A percentile compares a stretch with the other conserved stretches of the same genome.
phyloP scores from a whole-genome alignment of 2,888 invertebrate genomes.

The Colostygia pectinataria region DNA sequence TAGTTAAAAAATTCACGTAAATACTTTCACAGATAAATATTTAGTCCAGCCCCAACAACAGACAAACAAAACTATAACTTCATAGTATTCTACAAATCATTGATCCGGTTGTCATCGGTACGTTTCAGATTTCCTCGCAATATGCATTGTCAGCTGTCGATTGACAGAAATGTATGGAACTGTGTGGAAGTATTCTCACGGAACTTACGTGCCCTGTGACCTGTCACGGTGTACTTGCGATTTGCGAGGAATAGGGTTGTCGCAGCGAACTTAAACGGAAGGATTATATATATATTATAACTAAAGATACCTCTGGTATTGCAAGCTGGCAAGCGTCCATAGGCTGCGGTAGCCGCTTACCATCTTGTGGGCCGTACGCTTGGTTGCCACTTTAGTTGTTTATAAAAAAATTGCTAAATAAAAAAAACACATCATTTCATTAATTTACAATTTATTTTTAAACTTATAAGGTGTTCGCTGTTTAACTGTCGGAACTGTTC shows the following conservation, averaged over 20 bases:
- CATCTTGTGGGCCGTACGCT: no score
- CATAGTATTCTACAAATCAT: conserved; percentile 15
- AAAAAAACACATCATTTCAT: no score
- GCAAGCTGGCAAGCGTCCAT: no score
- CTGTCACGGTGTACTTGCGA: conserved; percentile 27
- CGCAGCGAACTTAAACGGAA: conserved; percentile 1
- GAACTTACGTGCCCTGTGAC: conserved; percentile 53
- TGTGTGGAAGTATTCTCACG: conserved; percentile 57
- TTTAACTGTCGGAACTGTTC: no score
- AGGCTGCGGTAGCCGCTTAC: no score
- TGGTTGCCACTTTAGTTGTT: no score
- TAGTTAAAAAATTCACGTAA: no score
- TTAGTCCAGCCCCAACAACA: conserved; percentile 10
- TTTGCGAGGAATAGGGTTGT: conserved; percentile 26
- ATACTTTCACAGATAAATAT: conserved; percentile 1
- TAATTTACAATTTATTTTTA: no score
- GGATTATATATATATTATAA: no score
- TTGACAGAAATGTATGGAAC: conserved; percentile 23
- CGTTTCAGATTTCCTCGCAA: conserved; percentile 29
- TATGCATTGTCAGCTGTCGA: conserved; percentile 45
- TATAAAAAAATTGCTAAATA: no score
- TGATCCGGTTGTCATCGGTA: conserved; percentile 40
- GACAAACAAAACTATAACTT: conserved; percentile 1
- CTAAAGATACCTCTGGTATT: no score
- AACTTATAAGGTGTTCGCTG: no score